phyloP scores from a whole-genome alignment of 2,797 vertebrate genomes.

The Crocodylus rhombifer region DNA sequence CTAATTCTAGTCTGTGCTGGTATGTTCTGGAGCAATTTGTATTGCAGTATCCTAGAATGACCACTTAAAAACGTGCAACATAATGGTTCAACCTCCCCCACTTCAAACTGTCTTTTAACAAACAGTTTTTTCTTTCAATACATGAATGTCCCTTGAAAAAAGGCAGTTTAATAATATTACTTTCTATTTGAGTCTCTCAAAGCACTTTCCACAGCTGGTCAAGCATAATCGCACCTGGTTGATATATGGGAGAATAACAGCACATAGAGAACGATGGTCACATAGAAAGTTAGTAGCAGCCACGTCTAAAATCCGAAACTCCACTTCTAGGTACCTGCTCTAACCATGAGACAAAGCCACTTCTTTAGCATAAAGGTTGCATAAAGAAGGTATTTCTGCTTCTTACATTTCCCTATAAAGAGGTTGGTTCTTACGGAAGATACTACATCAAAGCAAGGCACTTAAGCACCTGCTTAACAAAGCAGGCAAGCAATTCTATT shows the following conservation, averaged over 20 bases:
- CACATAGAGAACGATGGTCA: background rate
- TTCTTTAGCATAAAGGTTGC: conserved; percentile 4
- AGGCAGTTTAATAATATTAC: background rate
- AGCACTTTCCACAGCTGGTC: background rate
- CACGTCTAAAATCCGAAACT: accelerated
- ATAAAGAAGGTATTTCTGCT: background rate
- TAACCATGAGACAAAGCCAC: background rate
- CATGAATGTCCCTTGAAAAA: background rate
- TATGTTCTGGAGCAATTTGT: conserved; percentile 50
- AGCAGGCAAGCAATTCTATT: conserved; percentile 20
- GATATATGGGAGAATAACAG: background rate
- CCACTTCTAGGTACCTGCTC: background rate
- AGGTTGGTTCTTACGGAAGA: background rate
- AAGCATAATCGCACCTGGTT: background rate
- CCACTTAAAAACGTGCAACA: background rate
- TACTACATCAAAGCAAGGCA: background rate
- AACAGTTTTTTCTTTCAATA: background rate
- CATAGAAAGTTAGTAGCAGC: accelerated
- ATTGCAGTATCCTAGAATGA: background rate
- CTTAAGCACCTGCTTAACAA: background rate
- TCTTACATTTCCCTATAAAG: background rate
- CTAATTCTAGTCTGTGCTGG: conserved; percentile 24
- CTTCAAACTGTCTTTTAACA: background rate
- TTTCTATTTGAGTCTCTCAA: background rate
- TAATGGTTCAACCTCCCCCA: background rate